Conservation (phyloP, 2,113 vertebrate genomes). For the Stomatorhinus ivindoensis region DNA sequence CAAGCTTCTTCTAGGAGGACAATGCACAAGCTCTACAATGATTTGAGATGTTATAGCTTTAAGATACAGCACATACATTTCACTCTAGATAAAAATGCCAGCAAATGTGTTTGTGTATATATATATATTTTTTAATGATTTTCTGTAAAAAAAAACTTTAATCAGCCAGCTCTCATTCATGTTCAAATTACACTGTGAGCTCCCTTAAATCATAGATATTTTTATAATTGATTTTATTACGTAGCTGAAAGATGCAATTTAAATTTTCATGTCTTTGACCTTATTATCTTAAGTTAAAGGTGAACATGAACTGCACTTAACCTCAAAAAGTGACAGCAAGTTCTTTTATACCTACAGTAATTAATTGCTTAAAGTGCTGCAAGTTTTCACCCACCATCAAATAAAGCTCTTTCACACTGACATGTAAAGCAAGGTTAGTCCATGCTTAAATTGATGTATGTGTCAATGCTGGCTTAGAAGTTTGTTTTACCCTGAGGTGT, state of each 20-base stretch:
- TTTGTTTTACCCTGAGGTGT: background rate
- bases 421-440: background rate
- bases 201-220: background rate
- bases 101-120: background rate
- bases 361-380: background rate
- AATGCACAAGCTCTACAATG: background rate
- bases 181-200: background rate
- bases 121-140: background rate
- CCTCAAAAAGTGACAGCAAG: background rate
- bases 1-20: background rate
- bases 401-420: background rate
- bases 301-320: background rate
- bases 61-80: background rate
- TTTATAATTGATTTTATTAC: background rate
- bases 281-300: background rate
- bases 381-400: background rate
- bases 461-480: background rate
- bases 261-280: background rate
- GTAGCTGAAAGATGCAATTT: background rate
- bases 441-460: slow-evolving; percentile 7
- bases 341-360: background rate
- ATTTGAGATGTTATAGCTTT: background rate
- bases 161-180: background rate
- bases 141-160: background rate
- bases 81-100: background rate